These are phyloP conservation scores for Zaprionus capensis DNA, from an alignment of 1,140 invertebrate species.

Conservation along the genomic window DNA sequence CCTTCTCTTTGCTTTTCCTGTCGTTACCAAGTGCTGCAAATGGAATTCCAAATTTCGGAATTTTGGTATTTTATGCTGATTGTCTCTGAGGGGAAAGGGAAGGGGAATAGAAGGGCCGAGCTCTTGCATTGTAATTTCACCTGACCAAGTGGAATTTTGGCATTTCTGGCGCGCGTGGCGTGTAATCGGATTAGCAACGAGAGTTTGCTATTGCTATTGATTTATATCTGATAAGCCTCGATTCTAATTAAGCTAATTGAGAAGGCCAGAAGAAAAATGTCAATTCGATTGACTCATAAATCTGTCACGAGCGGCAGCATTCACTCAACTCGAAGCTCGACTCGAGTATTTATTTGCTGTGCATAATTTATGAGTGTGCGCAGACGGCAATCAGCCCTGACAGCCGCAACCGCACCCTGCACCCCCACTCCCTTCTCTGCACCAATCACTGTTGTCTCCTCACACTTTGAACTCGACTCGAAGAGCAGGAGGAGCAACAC, in stretches of 20 bases:
- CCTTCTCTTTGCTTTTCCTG: conserved; percentile 19
- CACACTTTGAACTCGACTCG: conserved; percentile 21
- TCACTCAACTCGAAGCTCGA: conserved; percentile 7
- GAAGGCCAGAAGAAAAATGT: conserved; percentile 19
- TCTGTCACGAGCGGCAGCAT: conserved; percentile 20
- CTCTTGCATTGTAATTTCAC: conserved; percentile 28
- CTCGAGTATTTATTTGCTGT: conserved; percentile 23
- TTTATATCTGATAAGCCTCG: conserved; percentile 25
- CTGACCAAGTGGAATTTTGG: conserved; percentile 17
- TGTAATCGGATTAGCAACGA: conserved; percentile 27
- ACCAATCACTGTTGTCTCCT: conserved; percentile 31
- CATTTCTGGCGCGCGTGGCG: background rate
- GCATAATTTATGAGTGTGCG: conserved; percentile 38
- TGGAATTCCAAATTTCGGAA: conserved; percentile 38
- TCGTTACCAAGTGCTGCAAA: conserved; percentile 32
- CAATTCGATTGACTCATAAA: conserved; percentile 40
- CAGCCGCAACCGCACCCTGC: background rate
- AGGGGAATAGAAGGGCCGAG: background rate
- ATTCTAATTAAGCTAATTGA: conserved; percentile 35
- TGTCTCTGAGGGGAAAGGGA: background rate
- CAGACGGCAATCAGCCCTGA: conserved; percentile 33
- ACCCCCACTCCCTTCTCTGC: background rate
- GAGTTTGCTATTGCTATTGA: conserved; percentile 18
- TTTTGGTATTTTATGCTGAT: conserved; percentile 17
- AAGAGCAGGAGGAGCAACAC: background rate